Base-by-base conservation (phyloP, 2,888 invertebrate species). In the Hirtodrosophila histrioides region DNA sequence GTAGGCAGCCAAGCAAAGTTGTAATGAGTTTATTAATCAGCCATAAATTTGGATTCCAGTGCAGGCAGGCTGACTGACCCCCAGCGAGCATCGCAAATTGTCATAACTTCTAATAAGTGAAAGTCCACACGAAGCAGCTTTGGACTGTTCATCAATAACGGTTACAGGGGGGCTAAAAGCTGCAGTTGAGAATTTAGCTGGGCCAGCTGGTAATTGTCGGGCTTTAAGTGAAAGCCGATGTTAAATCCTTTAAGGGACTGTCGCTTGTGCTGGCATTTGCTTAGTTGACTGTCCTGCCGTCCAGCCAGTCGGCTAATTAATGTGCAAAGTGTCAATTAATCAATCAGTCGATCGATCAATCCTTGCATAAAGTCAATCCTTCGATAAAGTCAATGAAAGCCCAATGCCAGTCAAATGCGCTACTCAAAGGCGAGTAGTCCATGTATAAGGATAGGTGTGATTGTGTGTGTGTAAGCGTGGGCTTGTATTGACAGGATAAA, bases 311-410 rank as follows among this genome's bases (percentile, higher is more conserved):
- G 60, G 63, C 81, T 89, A 89, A 87, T 87, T 89, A 89, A 89
- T 88, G 84, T 79, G 80, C 71, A 81, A 84, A 84, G 86, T 89
- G 86, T 89, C 89, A 88, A 88, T 89, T 86, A 85, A 88, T 88
- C 89, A 89, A 88, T 89, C 88, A 86, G 79, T 58, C 80, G 61
- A 82, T 86, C 82, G 88, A 88, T 88, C 88, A 89, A 89, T 88
- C 84, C 78, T 68, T 69, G 68, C 78, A 48, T 45, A 46, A 45
- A 49, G 66, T 17, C 17, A 17, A 17, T 17, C 17, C 71, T 53
- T 27, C 54, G 62, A 37, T 41, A 41, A 53, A 60, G 70, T 69
- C 78, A 87, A 69, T 69, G 60, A 49, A 87, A 69, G 61, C 60
- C 68, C 58, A 68, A 64, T 43, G 55, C 56, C 48, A 62, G 57